Evolutionary conservation across 2,113 vertebrate species (phyloP).

Genomic region (Parus major): DNA sequence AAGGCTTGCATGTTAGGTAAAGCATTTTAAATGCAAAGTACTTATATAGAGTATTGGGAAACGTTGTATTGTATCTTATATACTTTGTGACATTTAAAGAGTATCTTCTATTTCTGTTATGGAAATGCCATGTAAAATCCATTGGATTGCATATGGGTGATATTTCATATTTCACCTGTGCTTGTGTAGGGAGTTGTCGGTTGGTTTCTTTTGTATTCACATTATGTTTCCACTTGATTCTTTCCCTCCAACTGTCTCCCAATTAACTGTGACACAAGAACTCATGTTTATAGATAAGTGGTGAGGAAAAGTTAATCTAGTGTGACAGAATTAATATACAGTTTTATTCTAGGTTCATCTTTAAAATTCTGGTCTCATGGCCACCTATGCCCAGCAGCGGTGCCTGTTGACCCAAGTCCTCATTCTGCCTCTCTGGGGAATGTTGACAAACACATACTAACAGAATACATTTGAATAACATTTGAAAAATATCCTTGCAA

Average conservation of each 20-base stretch:
- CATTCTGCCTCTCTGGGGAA: constrained; percentile 31
- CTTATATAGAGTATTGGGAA: constrained; percentile 15
- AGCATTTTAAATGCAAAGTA: not conserved
- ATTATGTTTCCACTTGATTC: constrained; percentile 38
- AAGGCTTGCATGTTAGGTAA: not conserved
- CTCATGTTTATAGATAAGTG: constrained; percentile 13
- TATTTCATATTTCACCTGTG: constrained; percentile 29
- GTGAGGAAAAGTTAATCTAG: constrained; percentile 51
- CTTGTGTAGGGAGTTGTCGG: not conserved
- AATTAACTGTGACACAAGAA: constrained; percentile 38
- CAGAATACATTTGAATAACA: constrained; percentile 37
- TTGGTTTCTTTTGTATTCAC: constrained; percentile 20
- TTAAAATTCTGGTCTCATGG: constrained; percentile 52
- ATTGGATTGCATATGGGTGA: not conserved
- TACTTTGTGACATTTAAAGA: not conserved
- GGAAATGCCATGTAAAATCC: constrained; percentile 19
- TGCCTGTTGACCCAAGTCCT: constrained; percentile 27
- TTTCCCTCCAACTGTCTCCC: constrained; percentile 28
- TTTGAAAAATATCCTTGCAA: constrained; percentile 35
- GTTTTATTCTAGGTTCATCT: constrained; percentile 50
- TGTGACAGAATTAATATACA: constrained; percentile 57
- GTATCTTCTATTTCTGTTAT: not conserved
- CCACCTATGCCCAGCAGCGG: constrained; percentile 42
- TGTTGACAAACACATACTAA: constrained; percentile 23
- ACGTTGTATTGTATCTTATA: not conserved